phyloP scores from a whole-genome alignment of 2,797 vertebrate species.

The Pseudomugil gertrudae region DNA sequence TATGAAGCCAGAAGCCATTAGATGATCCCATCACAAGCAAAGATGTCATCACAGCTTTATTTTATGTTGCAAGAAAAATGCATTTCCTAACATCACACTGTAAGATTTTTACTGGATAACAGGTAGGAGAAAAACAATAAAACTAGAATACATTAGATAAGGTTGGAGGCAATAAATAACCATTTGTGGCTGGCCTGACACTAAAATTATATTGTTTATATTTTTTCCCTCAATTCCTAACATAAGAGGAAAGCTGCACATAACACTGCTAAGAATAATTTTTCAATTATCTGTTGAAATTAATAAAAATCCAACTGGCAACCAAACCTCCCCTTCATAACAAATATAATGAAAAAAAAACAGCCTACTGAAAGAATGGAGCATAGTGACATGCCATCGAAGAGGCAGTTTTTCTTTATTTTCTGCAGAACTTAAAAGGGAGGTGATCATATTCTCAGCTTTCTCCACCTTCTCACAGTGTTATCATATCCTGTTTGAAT shows the following conservation, averaged over 20 bases:
- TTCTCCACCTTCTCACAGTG: conserved; percentile 56
- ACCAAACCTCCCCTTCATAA: conserved; percentile 48
- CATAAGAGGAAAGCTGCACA: conserved; percentile 37
- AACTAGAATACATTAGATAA: conserved; percentile 51
- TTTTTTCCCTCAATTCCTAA: conserved; percentile 17
- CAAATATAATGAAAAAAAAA: conserved; percentile 62
- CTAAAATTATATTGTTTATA: conserved; percentile 37
- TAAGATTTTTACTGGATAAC: conserved; percentile 40
- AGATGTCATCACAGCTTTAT: conserved; percentile 54
- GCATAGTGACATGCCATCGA: conserved; percentile 51
- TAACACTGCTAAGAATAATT: conserved; percentile 45
- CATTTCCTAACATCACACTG: conserved; percentile 31
- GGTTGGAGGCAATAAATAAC: conserved; percentile 49
- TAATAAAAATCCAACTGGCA: conserved; percentile 49
- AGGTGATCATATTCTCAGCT: conserved; percentile 52
- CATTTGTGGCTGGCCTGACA: conserved; percentile 37
- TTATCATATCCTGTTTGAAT: conserved; percentile 75
- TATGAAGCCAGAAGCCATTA: conserved; percentile 47
- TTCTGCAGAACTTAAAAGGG: conserved; percentile 53
- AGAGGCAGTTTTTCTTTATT: conserved; percentile 32
- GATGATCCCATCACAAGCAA: conserved; percentile 36
- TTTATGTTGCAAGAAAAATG: conserved; percentile 26
- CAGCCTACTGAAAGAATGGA: conserved; percentile 32
- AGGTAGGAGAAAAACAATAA: conserved; percentile 25
- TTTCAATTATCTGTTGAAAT: conserved; percentile 62